Evolutionary conservation across 1,140 invertebrate genomes (phyloP).

Genomic region (Leptinotarsa texana): DNA sequence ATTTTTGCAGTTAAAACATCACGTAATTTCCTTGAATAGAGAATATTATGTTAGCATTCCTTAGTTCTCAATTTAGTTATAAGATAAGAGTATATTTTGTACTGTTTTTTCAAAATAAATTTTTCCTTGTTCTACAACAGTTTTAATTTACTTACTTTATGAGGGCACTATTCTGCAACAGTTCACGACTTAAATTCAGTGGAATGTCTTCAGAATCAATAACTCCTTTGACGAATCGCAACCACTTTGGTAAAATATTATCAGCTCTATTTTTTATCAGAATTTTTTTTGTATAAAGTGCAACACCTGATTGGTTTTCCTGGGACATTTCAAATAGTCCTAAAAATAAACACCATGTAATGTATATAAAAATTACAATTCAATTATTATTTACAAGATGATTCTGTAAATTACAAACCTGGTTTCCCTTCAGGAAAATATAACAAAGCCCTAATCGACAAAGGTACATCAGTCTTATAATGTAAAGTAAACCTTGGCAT

Average conservation of each 20-base stretch:
- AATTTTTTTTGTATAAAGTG: conserved; percentile 87
- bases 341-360: conserved; percentile 35
- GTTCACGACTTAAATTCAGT: conserved; percentile 92
- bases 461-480: conserved; percentile 87
- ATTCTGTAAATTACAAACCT: conserved; percentile 50
- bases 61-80: too few relatives aligned
- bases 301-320: conserved; percentile 79
- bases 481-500: conserved; percentile 82
- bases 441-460: conserved; percentile 87
- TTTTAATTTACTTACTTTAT: conserved; percentile 69
- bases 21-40: conserved; percentile 75
- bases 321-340: conserved; percentile 87
- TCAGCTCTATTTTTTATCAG: conserved; percentile 91
- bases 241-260: conserved; percentile 91
- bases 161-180: conserved; percentile 90
- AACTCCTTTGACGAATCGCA: conserved; percentile 93
- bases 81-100: too few relatives aligned
- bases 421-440: conserved; percentile 93
- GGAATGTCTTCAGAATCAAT: conserved; percentile 99
- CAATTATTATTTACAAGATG: neutral
- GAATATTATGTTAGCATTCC: neutral
- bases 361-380: neutral
- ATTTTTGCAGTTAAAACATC: conserved; percentile 84
- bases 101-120: too few relatives aligned
- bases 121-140: too few relatives aligned